phyloP scores from a whole-genome alignment of 2,888 invertebrate species.

The Acronicta leporina region DNA sequence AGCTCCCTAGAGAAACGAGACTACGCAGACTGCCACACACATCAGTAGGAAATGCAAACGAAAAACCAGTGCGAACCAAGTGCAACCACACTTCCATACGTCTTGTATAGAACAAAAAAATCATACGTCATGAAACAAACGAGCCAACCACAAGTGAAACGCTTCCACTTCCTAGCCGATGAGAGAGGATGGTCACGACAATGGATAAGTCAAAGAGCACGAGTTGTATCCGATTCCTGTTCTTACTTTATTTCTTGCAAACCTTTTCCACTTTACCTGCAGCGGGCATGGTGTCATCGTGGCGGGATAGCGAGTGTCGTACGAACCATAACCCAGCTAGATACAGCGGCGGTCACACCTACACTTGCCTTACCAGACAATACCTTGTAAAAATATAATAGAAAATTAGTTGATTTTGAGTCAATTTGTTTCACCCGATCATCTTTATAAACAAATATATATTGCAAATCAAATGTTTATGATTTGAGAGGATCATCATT shows the following conservation, averaged over 20 bases:
- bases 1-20: constrained; percentile 81
- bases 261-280: constrained; percentile 88
- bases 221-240: constrained; percentile 80
- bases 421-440: constrained; percentile 81
- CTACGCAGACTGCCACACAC: constrained; percentile 86
- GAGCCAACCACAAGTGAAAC: constrained; percentile 66
- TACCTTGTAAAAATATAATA: constrained; percentile 89
- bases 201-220: constrained; percentile 79
- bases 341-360: constrained; percentile 87
- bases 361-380: constrained; percentile 88
- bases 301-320: constrained; percentile 78
- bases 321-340: constrained; percentile 85
- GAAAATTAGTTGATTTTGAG: constrained; percentile 87
- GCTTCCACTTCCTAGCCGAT: constrained; percentile 88
- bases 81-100: constrained; percentile 55
- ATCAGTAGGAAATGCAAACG: constrained; percentile 89
- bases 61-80: constrained; percentile 63
- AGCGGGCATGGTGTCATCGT: constrained; percentile 75
- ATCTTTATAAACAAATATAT: constrained; percentile 67
- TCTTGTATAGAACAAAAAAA: constrained; percentile 35
- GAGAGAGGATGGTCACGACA: constrained; percentile 82
- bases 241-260: constrained; percentile 78
- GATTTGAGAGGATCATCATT: constrained; percentile 83
- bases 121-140: constrained; percentile 46
- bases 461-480: constrained; percentile 76